Conservation (phyloP, 2,888 invertebrate genomes). For the Andrena bucephala region DNA sequence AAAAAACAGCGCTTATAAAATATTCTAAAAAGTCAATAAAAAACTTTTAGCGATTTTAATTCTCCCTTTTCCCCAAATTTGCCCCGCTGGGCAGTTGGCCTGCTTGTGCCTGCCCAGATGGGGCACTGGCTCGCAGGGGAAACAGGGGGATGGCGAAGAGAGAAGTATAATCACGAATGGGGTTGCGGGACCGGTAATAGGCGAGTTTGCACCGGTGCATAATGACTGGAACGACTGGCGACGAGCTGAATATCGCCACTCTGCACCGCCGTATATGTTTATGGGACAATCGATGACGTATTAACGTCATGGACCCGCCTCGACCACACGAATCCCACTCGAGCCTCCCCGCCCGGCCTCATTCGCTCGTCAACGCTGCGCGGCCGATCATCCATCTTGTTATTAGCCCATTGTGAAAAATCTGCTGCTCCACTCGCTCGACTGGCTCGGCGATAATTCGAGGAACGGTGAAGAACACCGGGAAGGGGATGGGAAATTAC, state of each 20-base stretch:
- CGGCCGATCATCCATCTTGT: slow-evolving; percentile 34
- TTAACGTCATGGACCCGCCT: slow-evolving; percentile 72
- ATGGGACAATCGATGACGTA: slow-evolving; percentile 78
- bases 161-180: slow-evolving; percentile 48
- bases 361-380: slow-evolving; percentile 35
- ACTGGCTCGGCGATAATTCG: neutral
- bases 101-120: too few relatives aligned
- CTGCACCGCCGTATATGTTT: slow-evolving; percentile 64
- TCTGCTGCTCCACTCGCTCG: slow-evolving; percentile 12
- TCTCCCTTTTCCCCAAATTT: too few relatives aligned
- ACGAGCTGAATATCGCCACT: slow-evolving; percentile 70
- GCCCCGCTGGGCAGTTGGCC: too few relatives aligned
- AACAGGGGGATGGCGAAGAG: neutral
- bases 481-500: slow-evolving; percentile 3
- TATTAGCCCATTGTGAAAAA: slow-evolving; percentile 47
- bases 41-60: too few relatives aligned
- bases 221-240: slow-evolving; percentile 74
- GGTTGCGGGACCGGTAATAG: slow-evolving; percentile 58
- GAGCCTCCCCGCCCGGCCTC: slow-evolving; percentile 9
- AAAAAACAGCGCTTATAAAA: too few relatives aligned
- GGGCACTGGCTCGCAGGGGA: neutral
- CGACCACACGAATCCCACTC: slow-evolving; percentile 44
- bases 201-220: slow-evolving; percentile 66
- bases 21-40: too few relatives aligned
- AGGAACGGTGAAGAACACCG: neutral